Percentiles rank a stretch among this genome's conserved stretches.
phyloP scores from a whole-genome alignment of 2,888 invertebrate genomes.

The Neoitamus cyanurus region DNA sequence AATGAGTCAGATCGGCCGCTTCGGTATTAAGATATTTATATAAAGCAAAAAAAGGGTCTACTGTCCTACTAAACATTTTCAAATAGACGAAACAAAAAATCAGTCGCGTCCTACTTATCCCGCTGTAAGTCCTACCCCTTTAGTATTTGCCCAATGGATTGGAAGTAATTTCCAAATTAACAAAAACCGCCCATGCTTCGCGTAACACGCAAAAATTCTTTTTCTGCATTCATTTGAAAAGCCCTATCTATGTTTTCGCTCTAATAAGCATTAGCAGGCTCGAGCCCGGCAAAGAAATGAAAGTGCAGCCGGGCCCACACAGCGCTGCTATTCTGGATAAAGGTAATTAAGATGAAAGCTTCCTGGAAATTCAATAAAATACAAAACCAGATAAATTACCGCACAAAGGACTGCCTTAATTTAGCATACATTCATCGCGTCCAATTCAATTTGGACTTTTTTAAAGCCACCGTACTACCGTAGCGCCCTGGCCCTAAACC shows the following conservation, averaged over 20 bases:
- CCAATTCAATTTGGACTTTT: not conserved
- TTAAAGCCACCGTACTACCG: not conserved
- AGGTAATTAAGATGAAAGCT: conserved; percentile 9
- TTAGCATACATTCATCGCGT: not conserved
- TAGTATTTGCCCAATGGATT: not conserved
- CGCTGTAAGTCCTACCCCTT: no score
- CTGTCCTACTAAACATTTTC: no score
- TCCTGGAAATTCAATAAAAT: not conserved
- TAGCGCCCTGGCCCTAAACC: not conserved
- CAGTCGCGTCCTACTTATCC: no score
- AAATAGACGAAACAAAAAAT: no score
- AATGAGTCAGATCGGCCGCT: no score
- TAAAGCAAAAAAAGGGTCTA: no score
- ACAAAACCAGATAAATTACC: not conserved
- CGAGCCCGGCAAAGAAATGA: not conserved
- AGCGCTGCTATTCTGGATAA: not conserved
- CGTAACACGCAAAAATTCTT: not conserved
- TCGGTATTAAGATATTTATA: no score
- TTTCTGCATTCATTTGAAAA: not conserved
- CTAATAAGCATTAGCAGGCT: conserved; percentile 1
- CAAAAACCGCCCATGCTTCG: not conserved
- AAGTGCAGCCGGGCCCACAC: not conserved
- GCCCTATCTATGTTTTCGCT: not conserved
- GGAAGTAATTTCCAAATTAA: not conserved
- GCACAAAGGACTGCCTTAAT: not conserved